Percentiles rank a stretch among this genome's conserved stretches.
Conservation (phyloP, 2,113 vertebrate genomes). For the Podiceps cristatus region DNA sequence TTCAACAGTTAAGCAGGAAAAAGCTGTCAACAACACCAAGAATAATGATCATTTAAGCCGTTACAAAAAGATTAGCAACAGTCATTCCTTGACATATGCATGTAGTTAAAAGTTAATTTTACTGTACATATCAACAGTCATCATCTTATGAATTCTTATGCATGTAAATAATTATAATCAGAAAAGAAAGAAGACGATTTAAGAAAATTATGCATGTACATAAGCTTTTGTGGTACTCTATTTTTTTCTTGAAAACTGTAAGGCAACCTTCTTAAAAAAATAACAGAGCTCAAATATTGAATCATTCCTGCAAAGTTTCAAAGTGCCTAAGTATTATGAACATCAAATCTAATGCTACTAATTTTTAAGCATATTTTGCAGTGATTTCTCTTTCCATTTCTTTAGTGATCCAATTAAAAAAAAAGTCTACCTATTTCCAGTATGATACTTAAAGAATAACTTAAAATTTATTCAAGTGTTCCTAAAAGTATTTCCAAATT, state of each 20-base stretch:
- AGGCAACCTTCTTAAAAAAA: background rate
- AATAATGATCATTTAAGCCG: conserved; percentile 45
- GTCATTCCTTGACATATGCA: conserved; percentile 4
- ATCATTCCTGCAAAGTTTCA: background rate
- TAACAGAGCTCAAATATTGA: background rate
- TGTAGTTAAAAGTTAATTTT: conserved; percentile 33
- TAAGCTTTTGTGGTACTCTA: background rate
- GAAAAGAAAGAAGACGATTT: background rate
- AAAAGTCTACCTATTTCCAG: background rate
- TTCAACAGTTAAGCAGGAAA: conserved; percentile 56
- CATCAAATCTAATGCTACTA: background rate
- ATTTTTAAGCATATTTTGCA: background rate
- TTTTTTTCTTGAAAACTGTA: background rate
- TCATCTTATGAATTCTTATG: background rate
- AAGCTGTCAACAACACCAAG: conserved; percentile 44
- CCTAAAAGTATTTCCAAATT: background rate
- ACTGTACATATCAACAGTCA: background rate
- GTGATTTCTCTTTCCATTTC: background rate
- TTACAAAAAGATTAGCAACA: conserved; percentile 32
- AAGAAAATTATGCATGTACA: background rate
- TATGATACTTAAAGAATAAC: background rate
- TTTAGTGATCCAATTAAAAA: background rate
- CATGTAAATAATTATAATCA: background rate
- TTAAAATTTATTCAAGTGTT: background rate
- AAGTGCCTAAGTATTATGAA: background rate